Evolutionary conservation across 2,888 invertebrate genomes (phyloP).

Genomic region (Macrophya alboannulata): DNA sequence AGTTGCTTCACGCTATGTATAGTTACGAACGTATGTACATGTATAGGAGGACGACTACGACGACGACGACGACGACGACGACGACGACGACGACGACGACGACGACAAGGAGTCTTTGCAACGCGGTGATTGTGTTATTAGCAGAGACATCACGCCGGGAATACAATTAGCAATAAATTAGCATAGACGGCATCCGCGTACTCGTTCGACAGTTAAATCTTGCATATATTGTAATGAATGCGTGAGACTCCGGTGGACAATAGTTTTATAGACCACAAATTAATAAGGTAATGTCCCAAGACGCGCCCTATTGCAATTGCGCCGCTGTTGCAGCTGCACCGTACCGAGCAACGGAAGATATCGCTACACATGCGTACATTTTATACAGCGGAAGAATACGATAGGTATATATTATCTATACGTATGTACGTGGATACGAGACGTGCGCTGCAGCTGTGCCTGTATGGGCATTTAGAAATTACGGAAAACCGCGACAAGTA

Average conservation of each 20-base stretch:
- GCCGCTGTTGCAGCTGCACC: not conserved
- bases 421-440: not conserved
- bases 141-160: constrained; percentile 64
- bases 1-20: constrained; percentile 14
- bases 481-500: not conserved
- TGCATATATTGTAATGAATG: constrained; percentile 78
- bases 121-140: constrained; percentile 49
- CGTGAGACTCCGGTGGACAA: constrained; percentile 77
- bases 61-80: not conserved
- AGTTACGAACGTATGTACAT: not conserved
- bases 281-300: constrained; percentile 78
- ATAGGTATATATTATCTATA: not conserved
- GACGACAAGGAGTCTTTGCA: not conserved
- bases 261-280: constrained; percentile 79
- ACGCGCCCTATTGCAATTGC: constrained; percentile 4
- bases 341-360: not conserved
- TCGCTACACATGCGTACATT: too few species aligned
- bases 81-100: not conserved
- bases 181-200: constrained; percentile 68
- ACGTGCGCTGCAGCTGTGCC: not conserved
- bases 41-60: too few species aligned
- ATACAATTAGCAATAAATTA: constrained; percentile 81
- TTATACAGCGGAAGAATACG: too few species aligned
- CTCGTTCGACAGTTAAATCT: constrained; percentile 77
- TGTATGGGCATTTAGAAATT: not conserved